These are phyloP conservation scores for Falcunculus frontatus DNA, from an alignment of 2,113 vertebrate genomes.

Conservation along the genomic window DNA sequence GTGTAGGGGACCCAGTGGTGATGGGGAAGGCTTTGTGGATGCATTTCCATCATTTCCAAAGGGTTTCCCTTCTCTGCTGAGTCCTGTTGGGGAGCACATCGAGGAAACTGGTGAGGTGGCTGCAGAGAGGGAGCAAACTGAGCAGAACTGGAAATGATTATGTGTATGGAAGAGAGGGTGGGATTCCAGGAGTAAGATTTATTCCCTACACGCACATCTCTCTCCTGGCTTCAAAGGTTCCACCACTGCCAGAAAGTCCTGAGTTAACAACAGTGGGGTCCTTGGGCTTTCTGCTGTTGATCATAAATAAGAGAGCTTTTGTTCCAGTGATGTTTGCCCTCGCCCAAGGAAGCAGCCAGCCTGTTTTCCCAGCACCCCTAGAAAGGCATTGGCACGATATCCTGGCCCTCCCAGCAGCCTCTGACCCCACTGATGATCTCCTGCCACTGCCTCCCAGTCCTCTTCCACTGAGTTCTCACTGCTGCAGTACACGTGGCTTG, in stretches of 20 bases:
- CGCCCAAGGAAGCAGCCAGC: neutral
- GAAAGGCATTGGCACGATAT: neutral
- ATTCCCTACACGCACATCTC: neutral
- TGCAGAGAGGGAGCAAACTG: neutral
- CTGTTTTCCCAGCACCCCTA: neutral
- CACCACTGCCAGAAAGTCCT: neutral
- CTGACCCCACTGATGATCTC: neutral
- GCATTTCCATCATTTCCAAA: neutral
- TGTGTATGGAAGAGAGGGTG: neutral
- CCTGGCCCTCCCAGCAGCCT: neutral
- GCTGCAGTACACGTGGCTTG: neutral
- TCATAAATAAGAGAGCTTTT: neutral
- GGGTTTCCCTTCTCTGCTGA: neutral
- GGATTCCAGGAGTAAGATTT: slow-evolving; percentile 2
- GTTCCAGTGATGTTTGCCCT: neutral
- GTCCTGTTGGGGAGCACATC: neutral
- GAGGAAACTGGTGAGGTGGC: neutral
- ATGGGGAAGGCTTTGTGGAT: neutral
- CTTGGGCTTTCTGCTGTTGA: neutral
- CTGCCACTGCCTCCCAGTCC: neutral
- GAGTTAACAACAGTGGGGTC: neutral
- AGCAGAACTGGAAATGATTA: slow-evolving; percentile 26
- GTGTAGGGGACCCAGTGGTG: neutral
- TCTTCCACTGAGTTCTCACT: neutral
- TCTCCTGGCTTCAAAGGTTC: neutral